Evolutionary conservation across 2,113 vertebrate species (phyloP).

Genomic region (Galeopterus variegatus): DNA sequence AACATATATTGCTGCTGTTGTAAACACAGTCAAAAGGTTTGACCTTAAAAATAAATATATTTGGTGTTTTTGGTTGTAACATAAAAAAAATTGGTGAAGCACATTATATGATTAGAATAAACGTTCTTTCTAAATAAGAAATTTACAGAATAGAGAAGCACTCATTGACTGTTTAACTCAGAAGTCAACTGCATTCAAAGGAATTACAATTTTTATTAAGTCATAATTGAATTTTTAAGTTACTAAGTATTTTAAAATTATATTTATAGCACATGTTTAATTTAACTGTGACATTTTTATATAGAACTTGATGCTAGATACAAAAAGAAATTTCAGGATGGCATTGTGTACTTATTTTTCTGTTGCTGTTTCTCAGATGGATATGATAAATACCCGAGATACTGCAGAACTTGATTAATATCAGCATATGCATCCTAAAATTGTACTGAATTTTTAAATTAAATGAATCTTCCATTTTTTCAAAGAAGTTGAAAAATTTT

Average conservation of each 20-base stretch:
- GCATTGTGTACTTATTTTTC: background rate
- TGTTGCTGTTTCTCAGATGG: background rate
- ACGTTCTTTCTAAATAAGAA: background rate
- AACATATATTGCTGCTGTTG: background rate
- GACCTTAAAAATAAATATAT: background rate
- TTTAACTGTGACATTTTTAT: background rate
- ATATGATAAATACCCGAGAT: background rate
- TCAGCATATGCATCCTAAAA: background rate
- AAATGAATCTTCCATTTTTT: background rate
- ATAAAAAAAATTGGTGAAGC: background rate
- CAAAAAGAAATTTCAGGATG: background rate
- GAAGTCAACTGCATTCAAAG: background rate
- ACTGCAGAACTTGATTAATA: background rate
- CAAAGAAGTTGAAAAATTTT: background rate
- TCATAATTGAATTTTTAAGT: background rate
- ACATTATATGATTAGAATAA: background rate
- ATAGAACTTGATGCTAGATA: background rate
- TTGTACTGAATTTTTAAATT: background rate
- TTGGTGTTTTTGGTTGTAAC: background rate
- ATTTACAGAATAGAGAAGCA: background rate
- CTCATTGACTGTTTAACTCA: background rate
- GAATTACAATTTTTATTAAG: background rate
- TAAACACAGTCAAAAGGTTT: background rate
- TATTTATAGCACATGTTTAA: background rate
- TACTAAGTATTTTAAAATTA: background rate